phyloP scores from a whole-genome alignment of 2,113 vertebrate genomes.

The Apus apus region DNA sequence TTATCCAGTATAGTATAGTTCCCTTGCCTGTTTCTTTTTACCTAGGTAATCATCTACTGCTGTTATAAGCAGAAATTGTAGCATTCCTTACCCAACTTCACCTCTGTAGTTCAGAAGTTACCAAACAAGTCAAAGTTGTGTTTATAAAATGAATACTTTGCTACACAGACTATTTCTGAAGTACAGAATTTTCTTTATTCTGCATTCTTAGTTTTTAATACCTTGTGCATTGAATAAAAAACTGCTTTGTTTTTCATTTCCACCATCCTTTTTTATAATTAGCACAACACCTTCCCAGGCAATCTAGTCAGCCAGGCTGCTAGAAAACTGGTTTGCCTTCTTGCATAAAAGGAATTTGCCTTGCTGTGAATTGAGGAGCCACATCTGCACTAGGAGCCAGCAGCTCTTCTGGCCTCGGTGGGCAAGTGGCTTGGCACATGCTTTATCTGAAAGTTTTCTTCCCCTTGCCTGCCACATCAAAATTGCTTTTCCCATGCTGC shows the following conservation, averaged over 20 bases:
- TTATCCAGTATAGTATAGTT: neutral
- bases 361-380: neutral
- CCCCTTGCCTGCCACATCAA: neutral
- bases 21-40: neutral
- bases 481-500: neutral
- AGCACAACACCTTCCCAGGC: neutral
- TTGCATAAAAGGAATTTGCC: neutral
- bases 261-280: neutral
- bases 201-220: neutral
- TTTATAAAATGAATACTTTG: neutral
- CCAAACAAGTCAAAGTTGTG: neutral
- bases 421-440: neutral
- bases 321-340: neutral
- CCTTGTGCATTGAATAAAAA: neutral
- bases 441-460: neutral
- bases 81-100: neutral
- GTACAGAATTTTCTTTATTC: neutral
- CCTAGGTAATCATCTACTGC: fast-evolving
- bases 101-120: neutral
- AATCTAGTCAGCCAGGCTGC: neutral
- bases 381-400: neutral
- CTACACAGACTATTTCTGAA: neutral
- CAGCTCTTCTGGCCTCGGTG: neutral
- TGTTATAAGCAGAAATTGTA: neutral
- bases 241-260: neutral